These are phyloP conservation scores for Tyto alba DNA, from an alignment of 2,113 vertebrate species.

Conservation along the genomic window DNA sequence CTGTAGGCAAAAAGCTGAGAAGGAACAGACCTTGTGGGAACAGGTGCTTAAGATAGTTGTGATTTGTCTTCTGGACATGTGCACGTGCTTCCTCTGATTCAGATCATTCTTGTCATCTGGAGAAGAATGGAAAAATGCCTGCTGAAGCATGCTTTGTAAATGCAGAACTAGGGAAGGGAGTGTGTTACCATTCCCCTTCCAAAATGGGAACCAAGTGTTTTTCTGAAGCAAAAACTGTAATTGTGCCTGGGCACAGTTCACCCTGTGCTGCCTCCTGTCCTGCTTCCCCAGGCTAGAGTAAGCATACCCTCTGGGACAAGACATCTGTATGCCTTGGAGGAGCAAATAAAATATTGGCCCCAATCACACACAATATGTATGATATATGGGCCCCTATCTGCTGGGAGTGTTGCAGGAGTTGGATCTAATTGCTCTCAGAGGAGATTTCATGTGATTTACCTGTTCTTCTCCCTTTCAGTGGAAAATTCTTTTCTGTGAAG, in stretches of 20 bases:
- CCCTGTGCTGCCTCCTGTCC: neutral
- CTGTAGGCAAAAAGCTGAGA: neutral
- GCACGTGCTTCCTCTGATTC: neutral
- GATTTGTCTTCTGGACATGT: neutral
- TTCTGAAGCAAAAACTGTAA: neutral
- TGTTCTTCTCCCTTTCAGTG: constrained; percentile 68
- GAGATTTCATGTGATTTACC: neutral
- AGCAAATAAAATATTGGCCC: neutral
- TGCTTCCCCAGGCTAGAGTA: neutral
- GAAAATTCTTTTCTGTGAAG: constrained; percentile 86
- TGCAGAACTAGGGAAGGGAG: neutral
- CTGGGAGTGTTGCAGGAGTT: neutral
- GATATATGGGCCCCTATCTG: neutral
- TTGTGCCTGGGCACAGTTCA: neutral
- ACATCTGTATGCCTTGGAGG: neutral
- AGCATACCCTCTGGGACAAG: neutral
- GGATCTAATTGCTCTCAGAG: neutral
- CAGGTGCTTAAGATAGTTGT: neutral
- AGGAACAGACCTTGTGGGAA: neutral
- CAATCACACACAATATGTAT: fast-evolving
- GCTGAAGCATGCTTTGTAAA: neutral
- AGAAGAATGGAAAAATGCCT: neutral
- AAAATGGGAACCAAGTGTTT: neutral
- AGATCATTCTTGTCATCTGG: neutral
- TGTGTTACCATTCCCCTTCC: neutral